Conservation (phyloP, 2,888 invertebrate species). For the Brenthis ino region DNA sequence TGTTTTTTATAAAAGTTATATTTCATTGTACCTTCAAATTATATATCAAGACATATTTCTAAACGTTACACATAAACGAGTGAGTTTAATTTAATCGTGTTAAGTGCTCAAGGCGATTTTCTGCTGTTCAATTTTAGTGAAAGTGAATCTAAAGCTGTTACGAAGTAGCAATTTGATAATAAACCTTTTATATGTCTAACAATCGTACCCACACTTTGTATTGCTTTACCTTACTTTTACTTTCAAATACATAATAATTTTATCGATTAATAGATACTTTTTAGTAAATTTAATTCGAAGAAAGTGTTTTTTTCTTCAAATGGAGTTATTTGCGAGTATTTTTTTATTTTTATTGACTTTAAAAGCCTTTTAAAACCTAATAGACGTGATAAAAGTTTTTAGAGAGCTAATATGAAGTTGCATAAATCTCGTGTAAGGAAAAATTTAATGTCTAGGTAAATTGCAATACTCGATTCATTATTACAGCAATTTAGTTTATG, state of each 20-base stretch:
- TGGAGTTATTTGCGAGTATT: too few relatives aligned
- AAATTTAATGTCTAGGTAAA: too few relatives aligned
- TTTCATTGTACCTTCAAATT: neutral
- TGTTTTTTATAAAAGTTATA: too few relatives aligned
- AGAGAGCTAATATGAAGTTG: too few relatives aligned
- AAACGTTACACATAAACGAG: constrained; percentile 10
- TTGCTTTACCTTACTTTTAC: constrained; percentile 23
- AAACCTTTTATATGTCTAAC: constrained; percentile 28
- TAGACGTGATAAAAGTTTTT: too few relatives aligned
- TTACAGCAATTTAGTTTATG: too few relatives aligned
- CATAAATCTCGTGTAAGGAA: too few relatives aligned
- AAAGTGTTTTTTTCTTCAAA: neutral
- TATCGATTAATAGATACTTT: neutral
- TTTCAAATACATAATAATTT: constrained; percentile 10
- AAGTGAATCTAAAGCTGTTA: constrained; percentile 30
- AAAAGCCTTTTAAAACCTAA: too few relatives aligned
- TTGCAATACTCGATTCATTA: too few relatives aligned
- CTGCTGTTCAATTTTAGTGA: constrained; percentile 29
- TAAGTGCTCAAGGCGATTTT: constrained; percentile 27
- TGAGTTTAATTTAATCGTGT: constrained; percentile 22
- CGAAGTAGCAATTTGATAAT: constrained; percentile 31
- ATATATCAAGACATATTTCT: neutral
- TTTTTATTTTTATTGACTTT: too few relatives aligned
- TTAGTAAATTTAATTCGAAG: neutral
- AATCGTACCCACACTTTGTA: constrained; percentile 13